A percentile compares a stretch with the other conserved stretches of the same genome.
Evolutionary conservation across 1,140 invertebrate genomes (phyloP).

Genomic region (Sesamia nonagrioides): DNA sequence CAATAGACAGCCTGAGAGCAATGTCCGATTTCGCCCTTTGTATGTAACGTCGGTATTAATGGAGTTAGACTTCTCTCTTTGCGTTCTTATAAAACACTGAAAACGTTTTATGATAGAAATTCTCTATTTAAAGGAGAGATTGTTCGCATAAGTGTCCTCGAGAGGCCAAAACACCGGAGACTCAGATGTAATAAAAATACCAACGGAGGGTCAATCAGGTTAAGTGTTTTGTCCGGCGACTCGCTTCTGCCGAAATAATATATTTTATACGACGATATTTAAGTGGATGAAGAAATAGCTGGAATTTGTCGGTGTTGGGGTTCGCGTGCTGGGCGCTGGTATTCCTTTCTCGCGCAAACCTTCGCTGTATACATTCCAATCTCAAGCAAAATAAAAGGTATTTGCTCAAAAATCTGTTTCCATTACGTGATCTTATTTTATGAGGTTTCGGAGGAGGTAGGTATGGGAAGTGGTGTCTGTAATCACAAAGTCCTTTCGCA

Average conservation of each 20-base stretch:
- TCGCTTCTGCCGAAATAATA: slow-evolving; percentile 73
- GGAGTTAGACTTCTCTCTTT: slow-evolving; percentile 44
- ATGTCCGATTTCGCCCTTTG: slow-evolving; percentile 47
- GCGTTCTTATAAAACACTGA: slow-evolving; percentile 47
- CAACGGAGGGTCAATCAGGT: slow-evolving; percentile 81
- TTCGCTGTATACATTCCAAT: slow-evolving; percentile 41
- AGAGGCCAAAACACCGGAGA: slow-evolving; percentile 52
- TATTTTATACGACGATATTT: slow-evolving; percentile 76
- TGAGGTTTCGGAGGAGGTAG: not conserved
- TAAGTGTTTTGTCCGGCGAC: slow-evolving; percentile 79
- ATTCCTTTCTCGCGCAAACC: slow-evolving; percentile 26
- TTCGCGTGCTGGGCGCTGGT: slow-evolving; percentile 31
- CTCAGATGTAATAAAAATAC: slow-evolving; percentile 83
- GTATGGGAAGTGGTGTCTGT: not conserved
- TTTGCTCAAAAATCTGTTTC: slow-evolving; percentile 42
- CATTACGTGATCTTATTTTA: slow-evolving; percentile 14
- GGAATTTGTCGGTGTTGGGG: slow-evolving; percentile 65
- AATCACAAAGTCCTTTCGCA: not conserved
- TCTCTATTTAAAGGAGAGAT: slow-evolving; percentile 53
- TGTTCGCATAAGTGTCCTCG: slow-evolving; percentile 55
- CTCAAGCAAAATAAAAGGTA: slow-evolving; percentile 26
- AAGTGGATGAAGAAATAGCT: slow-evolving; percentile 62
- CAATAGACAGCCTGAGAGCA: slow-evolving; percentile 38
- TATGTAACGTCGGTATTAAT: slow-evolving; percentile 38
- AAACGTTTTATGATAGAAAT: slow-evolving; percentile 56